Evolutionary conservation across 2,888 invertebrate genomes (phyloP).

Genomic region (Euphydryas editha): DNA sequence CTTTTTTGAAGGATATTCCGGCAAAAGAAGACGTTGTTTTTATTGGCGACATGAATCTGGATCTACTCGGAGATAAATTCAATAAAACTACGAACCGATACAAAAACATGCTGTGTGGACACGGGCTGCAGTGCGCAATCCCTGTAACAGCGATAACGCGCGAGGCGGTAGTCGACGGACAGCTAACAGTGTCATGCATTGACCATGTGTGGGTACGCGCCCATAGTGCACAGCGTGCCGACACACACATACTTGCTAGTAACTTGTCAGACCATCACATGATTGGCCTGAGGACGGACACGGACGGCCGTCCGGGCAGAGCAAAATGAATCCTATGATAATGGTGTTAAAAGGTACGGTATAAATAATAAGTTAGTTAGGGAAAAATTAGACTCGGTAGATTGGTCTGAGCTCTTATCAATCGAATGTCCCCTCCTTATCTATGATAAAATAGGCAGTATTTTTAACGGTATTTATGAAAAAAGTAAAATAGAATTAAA

Average conservation of each 20-base stretch:
- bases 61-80: neutral
- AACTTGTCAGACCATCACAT: conserved; percentile 5
- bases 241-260: neutral
- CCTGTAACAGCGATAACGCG: conserved; percentile 8
- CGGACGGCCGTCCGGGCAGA: neutral
- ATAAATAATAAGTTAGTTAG: neutral
- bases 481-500: neutral
- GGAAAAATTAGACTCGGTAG: neutral
- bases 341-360: neutral
- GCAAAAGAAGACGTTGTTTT: neutral
- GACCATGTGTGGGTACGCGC: conserved; percentile 14
- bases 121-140: conserved; percentile 11
- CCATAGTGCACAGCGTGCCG: neutral
- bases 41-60: conserved; percentile 1
- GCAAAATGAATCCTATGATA: neutral
- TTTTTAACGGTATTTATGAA: neutral
- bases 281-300: no score
- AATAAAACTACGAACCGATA: neutral
- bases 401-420: neutral
- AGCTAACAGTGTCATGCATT: conserved; percentile 3
- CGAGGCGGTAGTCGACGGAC: conserved; percentile 10
- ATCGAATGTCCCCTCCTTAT: neutral
- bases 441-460: neutral
- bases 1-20: neutral
- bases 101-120: conserved; percentile 7